Conservation (phyloP, 2,797 vertebrate species). For the Enteromius anoplus region DNA sequence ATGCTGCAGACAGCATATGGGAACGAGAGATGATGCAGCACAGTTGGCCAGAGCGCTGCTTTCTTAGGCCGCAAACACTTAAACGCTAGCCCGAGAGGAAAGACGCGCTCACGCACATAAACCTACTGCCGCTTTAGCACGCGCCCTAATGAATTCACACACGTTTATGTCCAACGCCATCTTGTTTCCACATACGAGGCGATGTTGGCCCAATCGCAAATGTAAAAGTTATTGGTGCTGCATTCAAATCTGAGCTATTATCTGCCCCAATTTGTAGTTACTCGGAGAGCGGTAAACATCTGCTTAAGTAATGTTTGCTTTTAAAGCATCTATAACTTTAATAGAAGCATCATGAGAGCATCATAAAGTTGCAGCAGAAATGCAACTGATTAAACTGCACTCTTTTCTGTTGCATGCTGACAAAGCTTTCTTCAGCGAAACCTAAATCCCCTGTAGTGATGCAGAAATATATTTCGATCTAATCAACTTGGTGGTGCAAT, state of each 20-base stretch:
- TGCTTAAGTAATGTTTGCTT: conserved; percentile 73
- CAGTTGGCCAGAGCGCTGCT: conserved; percentile 81
- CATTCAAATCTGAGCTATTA: conserved; percentile 75
- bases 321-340: conserved; percentile 55
- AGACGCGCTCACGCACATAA: conserved; percentile 78
- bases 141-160: conserved; percentile 80
- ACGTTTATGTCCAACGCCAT: conserved; percentile 82
- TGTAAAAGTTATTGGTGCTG: conserved; percentile 70
- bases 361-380: conserved; percentile 50
- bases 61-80: conserved; percentile 81
- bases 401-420: conserved; percentile 43
- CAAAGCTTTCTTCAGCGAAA: conserved; percentile 40
- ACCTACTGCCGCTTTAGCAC: conserved; percentile 82
- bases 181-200: conserved; percentile 83
- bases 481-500: not conserved
- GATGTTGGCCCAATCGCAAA: conserved; percentile 76
- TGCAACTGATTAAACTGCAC: conserved; percentile 41
- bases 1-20: conserved; percentile 81
- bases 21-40: conserved; percentile 74
- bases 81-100: conserved; percentile 80
- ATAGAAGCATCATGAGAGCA: conserved; percentile 40
- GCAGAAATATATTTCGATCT: conserved; percentile 11
- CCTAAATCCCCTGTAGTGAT: conserved; percentile 11
- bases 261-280: conserved; percentile 71
- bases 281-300: conserved; percentile 80